Conservation (phyloP, 2,797 vertebrate species). For the Acrossocheilus wenchowensis region DNA sequence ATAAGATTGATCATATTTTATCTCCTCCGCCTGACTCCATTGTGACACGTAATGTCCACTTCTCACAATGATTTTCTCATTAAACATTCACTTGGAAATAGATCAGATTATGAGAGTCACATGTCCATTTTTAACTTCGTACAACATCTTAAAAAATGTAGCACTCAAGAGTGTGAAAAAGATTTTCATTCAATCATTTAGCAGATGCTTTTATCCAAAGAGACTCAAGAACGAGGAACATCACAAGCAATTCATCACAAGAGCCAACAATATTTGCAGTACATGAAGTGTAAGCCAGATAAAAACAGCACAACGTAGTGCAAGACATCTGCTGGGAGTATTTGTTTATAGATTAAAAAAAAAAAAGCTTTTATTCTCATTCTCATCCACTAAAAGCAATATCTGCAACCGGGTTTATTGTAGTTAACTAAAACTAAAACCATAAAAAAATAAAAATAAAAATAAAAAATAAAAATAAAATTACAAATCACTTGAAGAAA, state of each 20-base stretch:
- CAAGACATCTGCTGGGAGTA: background rate
- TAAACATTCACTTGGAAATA: background rate
- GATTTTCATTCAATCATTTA: background rate
- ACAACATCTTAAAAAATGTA: background rate
- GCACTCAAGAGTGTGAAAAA: background rate
- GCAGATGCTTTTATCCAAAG: constrained; percentile 17
- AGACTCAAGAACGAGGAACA: background rate
- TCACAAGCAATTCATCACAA: background rate
- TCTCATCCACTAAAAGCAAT: background rate
- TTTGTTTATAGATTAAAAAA: background rate
- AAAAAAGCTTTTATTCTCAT: too few species aligned
- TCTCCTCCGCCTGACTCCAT: background rate
- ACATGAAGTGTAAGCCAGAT: background rate
- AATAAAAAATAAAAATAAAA: too few species aligned
- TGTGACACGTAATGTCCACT: background rate
- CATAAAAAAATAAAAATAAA: too few species aligned
- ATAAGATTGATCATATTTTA: background rate
- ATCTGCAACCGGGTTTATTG: background rate
- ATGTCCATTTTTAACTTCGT: background rate
- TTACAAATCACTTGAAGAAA: too few species aligned
- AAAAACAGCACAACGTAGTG: background rate
- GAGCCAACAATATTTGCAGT: background rate
- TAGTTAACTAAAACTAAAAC: background rate
- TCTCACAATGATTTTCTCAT: background rate
- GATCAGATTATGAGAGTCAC: background rate